phyloP scores from a whole-genome alignment of 2,888 invertebrate genomes.

The Digitonthophagus gazella region DNA sequence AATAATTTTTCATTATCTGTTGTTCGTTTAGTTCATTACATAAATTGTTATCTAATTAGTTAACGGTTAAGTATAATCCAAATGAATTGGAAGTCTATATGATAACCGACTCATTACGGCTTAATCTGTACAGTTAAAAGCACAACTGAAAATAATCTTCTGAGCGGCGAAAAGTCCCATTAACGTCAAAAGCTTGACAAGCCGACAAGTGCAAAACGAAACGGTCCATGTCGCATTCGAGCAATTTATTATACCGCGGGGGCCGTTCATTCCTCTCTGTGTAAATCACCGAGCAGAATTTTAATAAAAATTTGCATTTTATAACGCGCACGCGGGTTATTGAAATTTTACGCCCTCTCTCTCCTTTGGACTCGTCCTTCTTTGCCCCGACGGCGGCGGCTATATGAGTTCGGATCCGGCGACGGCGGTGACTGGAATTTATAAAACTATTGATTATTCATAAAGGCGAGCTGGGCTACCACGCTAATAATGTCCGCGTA shows the following conservation, averaged over 20 bases:
- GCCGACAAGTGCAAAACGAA: neutral
- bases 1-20: too few relatives aligned
- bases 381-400: neutral
- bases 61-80: too few relatives aligned
- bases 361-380: neutral
- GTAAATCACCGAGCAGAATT: constrained; percentile 24
- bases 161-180: neutral
- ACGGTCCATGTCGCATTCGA: neutral
- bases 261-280: constrained; percentile 19
- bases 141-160: too few relatives aligned
- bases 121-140: too few relatives aligned
- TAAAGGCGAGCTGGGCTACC: constrained; percentile 3
- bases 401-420: neutral
- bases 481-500: constrained; percentile 14
- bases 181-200: neutral
- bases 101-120: too few relatives aligned
- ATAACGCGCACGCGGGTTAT: constrained; percentile 25
- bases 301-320: constrained; percentile 30
- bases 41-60: too few relatives aligned
- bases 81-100: too few relatives aligned
- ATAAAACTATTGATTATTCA: constrained; percentile 28
- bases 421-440: constrained; percentile 13
- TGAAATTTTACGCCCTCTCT: constrained; percentile 26
- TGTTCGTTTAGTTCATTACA: too few relatives aligned
- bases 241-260: constrained; percentile 6